A percentile compares a stretch with the other conserved stretches of the same genome.
phyloP scores from a whole-genome alignment of 2,113 vertebrate genomes.

The Apeltes quadracus region DNA sequence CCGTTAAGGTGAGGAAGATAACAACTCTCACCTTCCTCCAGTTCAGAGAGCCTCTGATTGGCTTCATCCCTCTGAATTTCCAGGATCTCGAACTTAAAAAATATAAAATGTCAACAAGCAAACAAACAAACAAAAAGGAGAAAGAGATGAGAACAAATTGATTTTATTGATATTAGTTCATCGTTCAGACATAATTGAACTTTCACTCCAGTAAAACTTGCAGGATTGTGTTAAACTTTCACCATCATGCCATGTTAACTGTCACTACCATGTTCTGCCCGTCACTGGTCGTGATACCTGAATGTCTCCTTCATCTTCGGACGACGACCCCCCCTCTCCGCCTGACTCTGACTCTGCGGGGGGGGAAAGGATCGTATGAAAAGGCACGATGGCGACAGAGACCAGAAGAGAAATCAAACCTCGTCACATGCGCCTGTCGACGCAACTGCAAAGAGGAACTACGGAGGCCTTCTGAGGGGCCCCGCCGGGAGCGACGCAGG shows the following conservation, averaged over 20 bases:
- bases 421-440: conserved; percentile 24
- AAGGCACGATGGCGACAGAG: neutral
- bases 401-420: neutral
- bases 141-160: conserved; percentile 8
- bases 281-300: conserved; percentile 59
- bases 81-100: conserved; percentile 60
- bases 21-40: conserved; percentile 79
- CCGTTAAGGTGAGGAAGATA: neutral
- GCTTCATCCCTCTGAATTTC: conserved; percentile 69
- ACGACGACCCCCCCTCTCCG: conserved; percentile 56
- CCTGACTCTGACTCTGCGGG: conserved; percentile 65
- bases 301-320: conserved; percentile 76
- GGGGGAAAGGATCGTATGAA: conserved; percentile 19
- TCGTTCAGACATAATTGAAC: neutral
- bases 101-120: neutral
- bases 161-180: conserved; percentile 10
- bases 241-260: neutral
- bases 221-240: neutral
- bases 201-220: neutral
- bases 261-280: neutral
- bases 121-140: conserved; percentile 10
- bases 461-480: neutral
- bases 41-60: conserved; percentile 70
- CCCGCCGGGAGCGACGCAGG: neutral
- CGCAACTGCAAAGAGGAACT: conserved; percentile 35